phyloP scores from a whole-genome alignment of 1,140 invertebrate genomes.

The Potamilus streckersoni region DNA sequence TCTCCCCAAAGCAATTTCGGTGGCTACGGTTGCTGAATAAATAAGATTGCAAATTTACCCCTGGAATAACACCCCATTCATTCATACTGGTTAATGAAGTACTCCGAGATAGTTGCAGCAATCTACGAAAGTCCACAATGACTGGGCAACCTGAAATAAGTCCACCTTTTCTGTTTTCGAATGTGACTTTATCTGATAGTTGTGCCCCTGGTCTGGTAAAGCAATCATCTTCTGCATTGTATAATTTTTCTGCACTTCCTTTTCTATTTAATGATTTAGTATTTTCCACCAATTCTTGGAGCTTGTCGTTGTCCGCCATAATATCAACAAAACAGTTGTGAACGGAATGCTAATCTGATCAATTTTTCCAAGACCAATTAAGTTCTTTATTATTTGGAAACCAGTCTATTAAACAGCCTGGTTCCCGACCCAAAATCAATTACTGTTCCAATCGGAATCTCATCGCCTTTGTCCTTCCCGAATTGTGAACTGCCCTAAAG shows the following conservation, averaged over 20 bases:
- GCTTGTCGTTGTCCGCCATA: constrained; percentile 44
- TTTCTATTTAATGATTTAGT: constrained; percentile 21
- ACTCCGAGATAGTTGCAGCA: constrained; percentile 44
- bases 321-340: constrained; percentile 58
- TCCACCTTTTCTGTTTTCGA: constrained; percentile 51
- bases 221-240: constrained; percentile 29
- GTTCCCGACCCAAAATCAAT: too few relatives aligned
- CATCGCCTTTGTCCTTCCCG: too few relatives aligned
- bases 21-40: not conserved
- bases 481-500: too few relatives aligned
- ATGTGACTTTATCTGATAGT: constrained; percentile 49
- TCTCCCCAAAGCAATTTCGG: too few relatives aligned
- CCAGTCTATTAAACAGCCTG: too few relatives aligned
- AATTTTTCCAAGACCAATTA: too few relatives aligned
- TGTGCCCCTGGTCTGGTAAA: constrained; percentile 52
- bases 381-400: too few relatives aligned
- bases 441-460: too few relatives aligned
- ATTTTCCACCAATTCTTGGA: constrained; percentile 19
- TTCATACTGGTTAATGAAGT: constrained; percentile 12
- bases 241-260: constrained; percentile 16
- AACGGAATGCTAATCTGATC: constrained; percentile 37
- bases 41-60: constrained; percentile 39
- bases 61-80: constrained; percentile 50
- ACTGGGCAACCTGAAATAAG: constrained; percentile 49
- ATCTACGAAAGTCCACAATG: constrained; percentile 56